Conservation (phyloP, 2,113 vertebrate species). For the Pica pica region DNA sequence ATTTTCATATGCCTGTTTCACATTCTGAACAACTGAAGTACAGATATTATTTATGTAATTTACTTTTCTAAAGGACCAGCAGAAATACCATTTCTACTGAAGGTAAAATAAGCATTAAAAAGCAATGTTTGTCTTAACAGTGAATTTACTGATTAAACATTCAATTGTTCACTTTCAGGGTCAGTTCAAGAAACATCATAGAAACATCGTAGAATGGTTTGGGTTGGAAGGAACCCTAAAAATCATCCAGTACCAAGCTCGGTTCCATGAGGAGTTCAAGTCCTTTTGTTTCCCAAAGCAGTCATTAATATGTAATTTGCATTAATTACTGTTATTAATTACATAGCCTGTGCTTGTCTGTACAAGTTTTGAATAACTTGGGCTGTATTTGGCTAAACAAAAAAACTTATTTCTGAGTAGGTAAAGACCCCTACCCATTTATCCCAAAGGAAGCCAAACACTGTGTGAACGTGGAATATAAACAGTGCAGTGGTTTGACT, state of each 20-base stretch:
- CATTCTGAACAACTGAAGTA: neutral
- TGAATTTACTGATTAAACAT: slow-evolving; percentile 25
- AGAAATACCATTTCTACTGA: neutral
- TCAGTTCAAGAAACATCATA: neutral
- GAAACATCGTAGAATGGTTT: neutral
- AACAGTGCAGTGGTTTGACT: neutral
- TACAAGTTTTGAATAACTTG: neutral
- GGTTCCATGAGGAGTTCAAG: neutral
- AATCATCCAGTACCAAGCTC: neutral
- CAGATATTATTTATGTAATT: neutral
- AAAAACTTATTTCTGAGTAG: neutral
- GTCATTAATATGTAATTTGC: neutral
- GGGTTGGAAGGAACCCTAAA: neutral
- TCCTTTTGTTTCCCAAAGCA: neutral
- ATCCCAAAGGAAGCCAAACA: neutral
- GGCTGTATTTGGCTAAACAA: neutral
- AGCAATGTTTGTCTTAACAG: neutral
- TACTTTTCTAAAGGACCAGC: neutral
- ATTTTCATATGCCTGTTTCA: neutral
- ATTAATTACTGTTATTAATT: neutral
- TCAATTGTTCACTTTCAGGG: slow-evolving; percentile 29
- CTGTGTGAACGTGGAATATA: neutral
- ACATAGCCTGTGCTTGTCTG: neutral
- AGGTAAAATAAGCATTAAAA: neutral
- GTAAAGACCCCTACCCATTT: neutral